phyloP scores from a whole-genome alignment of 92 coral and sea anemone species.

The Hydrozoanthus gracilis region DNA sequence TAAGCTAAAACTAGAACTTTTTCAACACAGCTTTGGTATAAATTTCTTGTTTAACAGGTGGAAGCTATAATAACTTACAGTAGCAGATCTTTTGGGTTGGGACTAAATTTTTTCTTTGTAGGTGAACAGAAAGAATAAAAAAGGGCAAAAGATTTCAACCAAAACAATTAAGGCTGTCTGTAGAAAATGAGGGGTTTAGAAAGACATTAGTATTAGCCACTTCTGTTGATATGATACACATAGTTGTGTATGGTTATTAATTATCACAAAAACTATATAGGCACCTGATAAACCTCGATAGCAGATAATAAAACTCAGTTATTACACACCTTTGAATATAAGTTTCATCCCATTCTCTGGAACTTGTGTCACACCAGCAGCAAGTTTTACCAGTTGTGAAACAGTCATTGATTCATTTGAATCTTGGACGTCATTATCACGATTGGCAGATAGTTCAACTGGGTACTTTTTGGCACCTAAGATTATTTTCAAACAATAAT shows the following conservation, averaged over 20 bases:
- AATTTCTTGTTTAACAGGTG: too few species aligned
- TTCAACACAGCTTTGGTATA: too few species aligned
- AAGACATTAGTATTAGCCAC: too few species aligned
- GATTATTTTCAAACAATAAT: neutral
- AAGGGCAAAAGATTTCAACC: too few species aligned
- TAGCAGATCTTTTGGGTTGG: too few species aligned
- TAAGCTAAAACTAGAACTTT: too few species aligned
- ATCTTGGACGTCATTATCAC: slow-evolving; percentile 10
- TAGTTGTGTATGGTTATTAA: neutral
- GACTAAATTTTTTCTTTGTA: too few species aligned
- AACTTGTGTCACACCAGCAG: slow-evolving; percentile 74
- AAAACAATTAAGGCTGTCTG: too few species aligned
- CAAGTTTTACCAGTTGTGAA: slow-evolving; percentile 65
- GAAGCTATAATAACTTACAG: too few species aligned
- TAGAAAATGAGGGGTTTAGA: too few species aligned
- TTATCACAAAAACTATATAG: neutral
- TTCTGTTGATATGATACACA: too few species aligned
- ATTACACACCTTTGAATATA: slow-evolving; percentile 78
- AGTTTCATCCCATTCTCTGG: slow-evolving; percentile 81
- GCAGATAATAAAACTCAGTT: neutral
- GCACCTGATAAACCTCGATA: neutral
- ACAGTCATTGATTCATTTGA: slow-evolving; percentile 53
- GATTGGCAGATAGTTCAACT: slow-evolving; percentile 38
- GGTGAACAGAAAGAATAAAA: too few species aligned
- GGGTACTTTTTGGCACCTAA: slow-evolving; percentile 62